These are phyloP conservation scores for Typhlichthys subterraneus DNA, from an alignment of 2,797 vertebrate genomes.

Conservation along the genomic window DNA sequence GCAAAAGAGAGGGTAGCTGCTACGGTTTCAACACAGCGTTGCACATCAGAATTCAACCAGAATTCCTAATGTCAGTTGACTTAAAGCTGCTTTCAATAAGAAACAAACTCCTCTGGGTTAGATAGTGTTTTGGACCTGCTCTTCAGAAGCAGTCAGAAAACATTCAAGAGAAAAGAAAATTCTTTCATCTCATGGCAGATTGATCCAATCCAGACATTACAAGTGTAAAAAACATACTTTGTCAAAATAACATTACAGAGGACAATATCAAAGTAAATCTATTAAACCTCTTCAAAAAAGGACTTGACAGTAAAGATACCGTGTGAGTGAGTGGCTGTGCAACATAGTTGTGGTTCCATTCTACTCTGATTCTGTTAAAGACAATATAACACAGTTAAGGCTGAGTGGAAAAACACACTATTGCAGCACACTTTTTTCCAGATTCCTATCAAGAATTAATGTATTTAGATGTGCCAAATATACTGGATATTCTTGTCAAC, in stretches of 20 bases:
- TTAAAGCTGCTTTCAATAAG: slow-evolving; percentile 69
- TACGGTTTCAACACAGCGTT: slow-evolving; percentile 51
- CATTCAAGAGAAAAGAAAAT: slow-evolving; percentile 45
- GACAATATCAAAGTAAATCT: slow-evolving; percentile 47
- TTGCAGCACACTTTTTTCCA: not conserved
- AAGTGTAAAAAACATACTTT: slow-evolving; percentile 49
- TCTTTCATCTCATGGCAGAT: slow-evolving; percentile 48
- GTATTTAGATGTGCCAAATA: not conserved
- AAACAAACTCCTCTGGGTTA: slow-evolving; percentile 49
- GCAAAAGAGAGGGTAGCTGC: slow-evolving; percentile 37
- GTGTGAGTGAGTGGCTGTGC: not conserved
- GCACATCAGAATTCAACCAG: slow-evolving; percentile 51
- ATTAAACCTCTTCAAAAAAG: slow-evolving; percentile 40
- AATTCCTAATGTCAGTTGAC: slow-evolving; percentile 53
- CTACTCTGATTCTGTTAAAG: slow-evolving; percentile 23
- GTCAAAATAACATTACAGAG: slow-evolving; percentile 56
- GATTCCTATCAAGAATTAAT: not conserved
- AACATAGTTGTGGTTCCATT: slow-evolving; percentile 29
- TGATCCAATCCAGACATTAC: slow-evolving; percentile 64
- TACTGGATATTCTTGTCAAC: not conserved
- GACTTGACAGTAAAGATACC: slow-evolving; percentile 31
- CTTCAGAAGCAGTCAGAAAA: slow-evolving; percentile 56
- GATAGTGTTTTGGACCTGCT: slow-evolving; percentile 55
- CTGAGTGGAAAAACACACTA: not conserved
- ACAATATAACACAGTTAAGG: not conserved